Evolutionary conservation across 2,113 vertebrate genomes (phyloP).

Genomic region (Caranx melampygus): DNA sequence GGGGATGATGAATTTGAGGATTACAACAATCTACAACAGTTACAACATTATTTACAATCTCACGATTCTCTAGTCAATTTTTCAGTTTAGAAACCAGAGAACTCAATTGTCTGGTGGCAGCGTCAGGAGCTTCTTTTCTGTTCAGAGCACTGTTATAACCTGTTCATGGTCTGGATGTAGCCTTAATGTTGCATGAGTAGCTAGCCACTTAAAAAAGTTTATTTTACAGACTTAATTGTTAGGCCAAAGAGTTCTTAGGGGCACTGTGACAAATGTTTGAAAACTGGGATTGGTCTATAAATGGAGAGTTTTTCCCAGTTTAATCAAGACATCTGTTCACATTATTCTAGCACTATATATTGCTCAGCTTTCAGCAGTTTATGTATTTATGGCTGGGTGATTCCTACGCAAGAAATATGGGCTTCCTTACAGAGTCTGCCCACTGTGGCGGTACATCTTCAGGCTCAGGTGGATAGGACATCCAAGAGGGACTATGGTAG

Average conservation of each 20-base stretch:
- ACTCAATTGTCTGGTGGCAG: not conserved
- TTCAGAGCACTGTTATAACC: not conserved
- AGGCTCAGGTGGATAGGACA: conserved; percentile 94
- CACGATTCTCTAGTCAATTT: not conserved
- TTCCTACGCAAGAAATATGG: not conserved
- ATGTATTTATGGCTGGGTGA: not conserved
- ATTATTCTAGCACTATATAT: not conserved
- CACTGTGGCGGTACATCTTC: conserved; percentile 92
- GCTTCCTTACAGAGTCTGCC: conserved; percentile 93
- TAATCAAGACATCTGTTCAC: not conserved
- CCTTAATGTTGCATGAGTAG: not conserved
- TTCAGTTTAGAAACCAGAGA: not conserved
- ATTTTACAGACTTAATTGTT: not conserved
- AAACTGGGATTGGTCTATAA: not conserved
- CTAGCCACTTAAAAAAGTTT: not conserved
- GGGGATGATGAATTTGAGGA: not conserved
- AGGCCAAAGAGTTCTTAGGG: not conserved
- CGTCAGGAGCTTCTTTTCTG: not conserved
- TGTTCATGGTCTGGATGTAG: not conserved
- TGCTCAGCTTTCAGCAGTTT: not conserved
- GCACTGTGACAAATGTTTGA: conserved; percentile 2
- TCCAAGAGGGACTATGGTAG: conserved; percentile 96
- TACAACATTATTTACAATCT: not conserved
- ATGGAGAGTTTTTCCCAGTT: not conserved
- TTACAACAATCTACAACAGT: not conserved